phyloP scores from a whole-genome alignment of 2,113 vertebrate species.

The Dipodomys merriami region DNA sequence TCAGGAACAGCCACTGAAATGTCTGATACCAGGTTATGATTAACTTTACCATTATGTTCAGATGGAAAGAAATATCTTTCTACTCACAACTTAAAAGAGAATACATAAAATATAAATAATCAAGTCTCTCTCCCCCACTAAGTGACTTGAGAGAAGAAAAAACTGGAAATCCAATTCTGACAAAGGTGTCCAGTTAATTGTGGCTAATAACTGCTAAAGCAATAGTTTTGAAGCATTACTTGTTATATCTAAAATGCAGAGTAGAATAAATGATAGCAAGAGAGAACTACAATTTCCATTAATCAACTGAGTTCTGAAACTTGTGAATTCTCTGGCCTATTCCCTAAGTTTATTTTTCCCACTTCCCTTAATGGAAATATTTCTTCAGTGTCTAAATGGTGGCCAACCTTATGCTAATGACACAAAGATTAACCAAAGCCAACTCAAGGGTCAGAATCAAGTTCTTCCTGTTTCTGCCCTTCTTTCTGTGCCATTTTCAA shows the following conservation, averaged over 20 bases:
- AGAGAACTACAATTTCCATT: not conserved
- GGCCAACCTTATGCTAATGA: not conserved
- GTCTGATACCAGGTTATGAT: not conserved
- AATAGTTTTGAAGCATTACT: not conserved
- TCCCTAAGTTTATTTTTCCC: constrained; percentile 19
- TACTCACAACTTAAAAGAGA: constrained; percentile 20
- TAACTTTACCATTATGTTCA: not conserved
- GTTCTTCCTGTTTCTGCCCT: not conserved
- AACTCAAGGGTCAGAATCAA: not conserved
- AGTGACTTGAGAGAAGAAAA: not conserved
- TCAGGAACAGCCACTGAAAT: not conserved
- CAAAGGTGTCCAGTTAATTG: not conserved
- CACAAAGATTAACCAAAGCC: not conserved
- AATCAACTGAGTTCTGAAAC: not conserved
- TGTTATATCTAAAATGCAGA: not conserved
- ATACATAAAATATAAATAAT: not conserved
- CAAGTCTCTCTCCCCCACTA: not conserved
- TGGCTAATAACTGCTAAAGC: not conserved
- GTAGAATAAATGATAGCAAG: not conserved
- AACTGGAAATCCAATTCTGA: constrained; percentile 34
- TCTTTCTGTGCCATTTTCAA: constrained; percentile 3
- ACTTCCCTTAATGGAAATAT: not conserved
- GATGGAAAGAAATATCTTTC: not conserved
- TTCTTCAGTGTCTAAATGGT: not conserved
- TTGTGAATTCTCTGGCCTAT: not conserved